phyloP scores from a whole-genome alignment of 2,797 vertebrate species.

The Pseudochirops corinnae region DNA sequence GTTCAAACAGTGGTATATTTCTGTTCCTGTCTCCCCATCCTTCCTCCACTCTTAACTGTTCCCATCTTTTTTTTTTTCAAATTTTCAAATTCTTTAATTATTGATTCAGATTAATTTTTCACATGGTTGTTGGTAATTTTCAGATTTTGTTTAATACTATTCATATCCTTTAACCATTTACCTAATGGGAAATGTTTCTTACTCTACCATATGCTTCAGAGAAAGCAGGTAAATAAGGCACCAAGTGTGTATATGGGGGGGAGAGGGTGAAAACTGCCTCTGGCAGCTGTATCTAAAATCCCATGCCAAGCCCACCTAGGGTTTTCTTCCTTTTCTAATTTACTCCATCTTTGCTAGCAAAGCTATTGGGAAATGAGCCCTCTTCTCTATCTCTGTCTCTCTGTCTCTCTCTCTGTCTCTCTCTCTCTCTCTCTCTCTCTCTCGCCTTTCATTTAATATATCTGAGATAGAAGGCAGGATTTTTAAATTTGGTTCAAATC shows the following conservation, averaged over 20 bases:
- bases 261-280: background rate
- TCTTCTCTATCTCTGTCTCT: background rate
- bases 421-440: too few species aligned
- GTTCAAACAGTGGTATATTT: background rate
- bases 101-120: background rate
- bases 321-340: background rate
- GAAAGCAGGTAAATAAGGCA: background rate
- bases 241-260: background rate
- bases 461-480: background rate
- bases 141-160: background rate
- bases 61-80: background rate
- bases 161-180: background rate
- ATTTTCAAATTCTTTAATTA: background rate
- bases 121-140: background rate
- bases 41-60: background rate
- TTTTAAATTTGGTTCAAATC: background rate
- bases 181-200: background rate
- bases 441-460: background rate
- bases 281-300: background rate
- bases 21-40: background rate
- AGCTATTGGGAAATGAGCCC: background rate
- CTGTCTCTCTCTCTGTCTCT: background rate
- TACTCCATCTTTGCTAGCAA: background rate
- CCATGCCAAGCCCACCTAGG: background rate
- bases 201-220: background rate